Evolutionary conservation across 2,888 invertebrate species (phyloP), one percentile per base, ranked within the genome.

Genomic region (Empis stercorea): DNA sequence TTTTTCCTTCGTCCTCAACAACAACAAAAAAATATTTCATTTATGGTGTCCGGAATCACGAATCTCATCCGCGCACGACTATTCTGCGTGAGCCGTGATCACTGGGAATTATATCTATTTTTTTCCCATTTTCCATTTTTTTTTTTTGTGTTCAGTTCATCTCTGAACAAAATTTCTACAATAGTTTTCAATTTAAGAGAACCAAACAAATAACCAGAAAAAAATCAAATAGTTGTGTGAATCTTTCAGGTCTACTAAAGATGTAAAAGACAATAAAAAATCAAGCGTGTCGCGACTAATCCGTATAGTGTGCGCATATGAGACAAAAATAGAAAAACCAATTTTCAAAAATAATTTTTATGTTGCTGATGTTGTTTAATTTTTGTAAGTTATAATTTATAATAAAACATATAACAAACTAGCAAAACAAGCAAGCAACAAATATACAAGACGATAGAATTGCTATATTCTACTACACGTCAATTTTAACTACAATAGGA

Each of bases 1-100:
- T 6, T 7, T 27, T 27, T 27, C 23, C 23, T 27, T 27, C 23
- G 23, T 27, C 23, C 23, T 27, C 23, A 27, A 27, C 5, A 20
- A 20, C 5, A 20, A 20, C 20, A 27, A 27, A 4, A 27, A 27
- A 27, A 27, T 27, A 27, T 27, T 27, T 27, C 23, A 27, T 27
- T 27, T 27, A 27, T 27, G 23, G 23, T 27, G 23, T 47, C 37
- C 37, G 45, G 44, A 51, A 55, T 57, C 56, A 57, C 55, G 56
- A 57, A 55, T 55, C 51, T 55, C 52, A 52, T 54, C 52, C 51
- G 53, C 49, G 56, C 55, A 55, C 56, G 56, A 57, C 55, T 55
- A 56, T 56, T 57, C 53, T 57, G 56, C 56, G 56, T 57, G 56
- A 57, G 55, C 52, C 56, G 52, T 56, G 56, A 56, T 56, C 54